Evolutionary conservation across 2,888 invertebrate species (phyloP).

Genomic region (Cantharis lateralis): DNA sequence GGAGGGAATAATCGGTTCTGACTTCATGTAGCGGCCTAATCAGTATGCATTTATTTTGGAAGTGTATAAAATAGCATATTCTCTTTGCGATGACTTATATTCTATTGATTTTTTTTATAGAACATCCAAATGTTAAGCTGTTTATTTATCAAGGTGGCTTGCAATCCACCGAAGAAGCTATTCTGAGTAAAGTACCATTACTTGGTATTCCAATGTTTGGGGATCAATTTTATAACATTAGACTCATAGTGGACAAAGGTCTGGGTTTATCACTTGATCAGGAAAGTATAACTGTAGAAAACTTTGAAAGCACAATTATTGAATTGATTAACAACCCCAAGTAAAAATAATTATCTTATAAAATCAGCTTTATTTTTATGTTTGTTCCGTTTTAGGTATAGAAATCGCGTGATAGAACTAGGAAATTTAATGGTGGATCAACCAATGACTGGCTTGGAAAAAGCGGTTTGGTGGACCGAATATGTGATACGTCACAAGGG

Average conservation of each 20-base stretch:
- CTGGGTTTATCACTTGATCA: background rate
- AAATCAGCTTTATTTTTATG: background rate
- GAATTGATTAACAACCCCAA: background rate
- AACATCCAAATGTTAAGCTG: background rate
- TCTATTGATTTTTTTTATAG: background rate
- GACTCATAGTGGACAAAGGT: background rate
- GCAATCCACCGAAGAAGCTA: background rate
- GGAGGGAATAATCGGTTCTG: no score
- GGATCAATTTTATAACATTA: background rate
- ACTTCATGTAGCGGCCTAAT: no score
- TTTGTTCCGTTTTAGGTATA: background rate
- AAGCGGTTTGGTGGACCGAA: conserved; percentile 3
- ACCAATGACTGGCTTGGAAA: conserved; percentile 1
- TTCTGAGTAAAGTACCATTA: background rate
- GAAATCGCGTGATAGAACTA: background rate
- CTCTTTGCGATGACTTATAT: no score
- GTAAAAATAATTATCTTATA: background rate
- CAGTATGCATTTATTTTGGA: no score
- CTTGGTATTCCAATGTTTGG: background rate
- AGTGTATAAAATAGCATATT: no score
- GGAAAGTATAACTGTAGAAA: background rate
- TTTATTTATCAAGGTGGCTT: background rate
- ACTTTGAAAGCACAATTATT: background rate
- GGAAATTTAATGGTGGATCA: background rate
- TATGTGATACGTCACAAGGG: background rate